phyloP scores from a whole-genome alignment of 2,888 invertebrate genomes.

The Tetanocera ferruginea region DNA sequence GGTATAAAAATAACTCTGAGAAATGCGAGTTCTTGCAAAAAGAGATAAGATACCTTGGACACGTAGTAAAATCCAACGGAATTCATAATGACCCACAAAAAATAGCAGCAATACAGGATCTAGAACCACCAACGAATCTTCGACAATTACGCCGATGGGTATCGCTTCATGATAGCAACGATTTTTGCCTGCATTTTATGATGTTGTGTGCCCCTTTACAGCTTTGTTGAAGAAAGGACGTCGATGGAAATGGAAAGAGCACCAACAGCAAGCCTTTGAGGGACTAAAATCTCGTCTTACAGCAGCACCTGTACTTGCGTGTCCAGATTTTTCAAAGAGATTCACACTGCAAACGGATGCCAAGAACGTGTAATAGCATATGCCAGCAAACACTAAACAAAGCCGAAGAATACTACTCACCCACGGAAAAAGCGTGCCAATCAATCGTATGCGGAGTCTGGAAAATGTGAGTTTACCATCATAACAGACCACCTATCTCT shows the following conservation, averaged over 20 bases:
- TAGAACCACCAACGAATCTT: not conserved
- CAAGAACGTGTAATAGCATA: slow-evolving; percentile 27
- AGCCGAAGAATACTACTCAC: slow-evolving; percentile 31
- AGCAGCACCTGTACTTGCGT: slow-evolving; percentile 21
- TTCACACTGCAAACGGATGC: slow-evolving; percentile 24
- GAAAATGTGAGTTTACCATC: slow-evolving; percentile 25
- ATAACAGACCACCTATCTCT: slow-evolving; percentile 30
- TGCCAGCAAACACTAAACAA: slow-evolving; percentile 19
- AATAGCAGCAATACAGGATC: not conserved
- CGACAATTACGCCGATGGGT: not conserved
- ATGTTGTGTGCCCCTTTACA: not conserved
- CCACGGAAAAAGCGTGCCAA: slow-evolving; percentile 39
- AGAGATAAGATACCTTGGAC: not conserved
- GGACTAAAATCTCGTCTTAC: slow-evolving; percentile 12
- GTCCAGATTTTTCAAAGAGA: slow-evolving; percentile 19
- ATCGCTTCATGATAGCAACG: not conserved
- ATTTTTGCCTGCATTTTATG: not conserved
- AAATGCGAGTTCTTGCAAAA: not conserved
- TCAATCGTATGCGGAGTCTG: slow-evolving; percentile 32
- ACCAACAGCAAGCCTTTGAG: slow-evolving; percentile 25
- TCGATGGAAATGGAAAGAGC: not conserved
- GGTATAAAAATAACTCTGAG: too few species aligned
- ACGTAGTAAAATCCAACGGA: not conserved
- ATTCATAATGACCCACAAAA: not conserved
- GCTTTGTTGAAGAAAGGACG: not conserved